phyloP scores from a whole-genome alignment of 2,113 vertebrate species.

The Sinocyclocheilus rhinocerous region DNA sequence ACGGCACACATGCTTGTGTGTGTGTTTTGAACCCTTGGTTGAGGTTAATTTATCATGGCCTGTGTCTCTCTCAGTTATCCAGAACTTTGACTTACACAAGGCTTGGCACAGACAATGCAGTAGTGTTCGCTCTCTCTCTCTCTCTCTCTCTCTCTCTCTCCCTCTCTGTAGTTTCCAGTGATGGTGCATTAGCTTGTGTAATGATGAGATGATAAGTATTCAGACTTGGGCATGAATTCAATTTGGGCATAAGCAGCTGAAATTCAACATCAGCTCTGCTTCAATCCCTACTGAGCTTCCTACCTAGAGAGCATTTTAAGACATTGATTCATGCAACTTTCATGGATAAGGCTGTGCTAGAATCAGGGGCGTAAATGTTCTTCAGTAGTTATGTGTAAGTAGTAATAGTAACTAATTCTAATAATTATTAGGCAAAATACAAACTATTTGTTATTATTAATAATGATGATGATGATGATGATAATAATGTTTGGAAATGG shows the following conservation, averaged over 20 bases:
- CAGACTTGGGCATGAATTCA: conserved; percentile 10
- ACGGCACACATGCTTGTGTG: background rate
- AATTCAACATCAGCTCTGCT: background rate
- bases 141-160: too few species aligned
- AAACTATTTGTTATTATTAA: background rate
- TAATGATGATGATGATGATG: background rate
- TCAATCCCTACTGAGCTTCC: background rate
- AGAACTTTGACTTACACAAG: conserved; percentile 4
- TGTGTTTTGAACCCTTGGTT: conserved; percentile 9
- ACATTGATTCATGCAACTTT: background rate
- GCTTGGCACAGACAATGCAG: conserved; percentile 23
- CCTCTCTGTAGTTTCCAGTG: background rate
- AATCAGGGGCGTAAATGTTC: background rate
- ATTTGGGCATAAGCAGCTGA: background rate
- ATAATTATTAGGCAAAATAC: background rate
- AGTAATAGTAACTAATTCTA: too few species aligned
- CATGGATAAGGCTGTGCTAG: background rate
- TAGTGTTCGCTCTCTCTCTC: background rate
- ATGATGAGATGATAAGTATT: conserved; percentile 10
- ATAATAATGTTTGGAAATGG: background rate
- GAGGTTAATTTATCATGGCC: background rate
- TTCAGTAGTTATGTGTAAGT: too few species aligned
- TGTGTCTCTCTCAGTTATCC: background rate
- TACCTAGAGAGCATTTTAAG: background rate
- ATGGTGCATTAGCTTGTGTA: conserved; percentile 12